Evolutionary conservation across 1,140 invertebrate genomes (phyloP).

Genomic region (Fopius arisanus): DNA sequence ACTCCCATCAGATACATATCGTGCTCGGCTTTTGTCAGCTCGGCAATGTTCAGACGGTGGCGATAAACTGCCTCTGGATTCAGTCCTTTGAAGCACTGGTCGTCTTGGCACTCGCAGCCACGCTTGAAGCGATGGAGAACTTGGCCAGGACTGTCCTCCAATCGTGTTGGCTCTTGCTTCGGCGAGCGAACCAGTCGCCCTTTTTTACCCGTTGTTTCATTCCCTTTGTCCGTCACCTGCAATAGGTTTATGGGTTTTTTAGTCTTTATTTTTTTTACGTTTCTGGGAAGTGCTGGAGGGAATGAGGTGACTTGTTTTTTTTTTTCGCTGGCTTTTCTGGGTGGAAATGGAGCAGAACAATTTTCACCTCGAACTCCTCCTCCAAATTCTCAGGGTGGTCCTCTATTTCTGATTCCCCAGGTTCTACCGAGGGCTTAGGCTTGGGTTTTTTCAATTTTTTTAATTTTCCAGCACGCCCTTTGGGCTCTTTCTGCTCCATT

Average conservation of each 20-base stretch:
- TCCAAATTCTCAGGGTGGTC: background rate
- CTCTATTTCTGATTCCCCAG: background rate
- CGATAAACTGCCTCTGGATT: conserved; percentile 78
- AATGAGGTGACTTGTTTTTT: too few relatives aligned
- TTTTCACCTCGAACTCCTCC: background rate
- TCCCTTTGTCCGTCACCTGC: conserved; percentile 2
- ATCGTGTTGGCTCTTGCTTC: conserved; percentile 63
- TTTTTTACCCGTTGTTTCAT: conserved; percentile 58
- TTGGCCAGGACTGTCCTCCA: conserved; percentile 69
- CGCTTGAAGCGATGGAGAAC: conserved; percentile 74
- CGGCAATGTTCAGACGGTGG: conserved; percentile 79
- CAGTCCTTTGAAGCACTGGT: conserved; percentile 76
- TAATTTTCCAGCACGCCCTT: background rate
- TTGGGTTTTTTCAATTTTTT: background rate
- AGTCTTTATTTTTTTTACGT: background rate
- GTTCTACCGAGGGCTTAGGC: background rate
- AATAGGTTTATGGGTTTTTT: background rate
- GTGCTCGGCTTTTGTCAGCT: conserved; percentile 77
- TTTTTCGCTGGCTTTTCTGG: too few relatives aligned
- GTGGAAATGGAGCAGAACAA: background rate
- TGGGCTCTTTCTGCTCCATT: background rate
- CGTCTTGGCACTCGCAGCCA: conserved; percentile 80
- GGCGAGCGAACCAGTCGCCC: conserved; percentile 60
- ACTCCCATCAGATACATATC: conserved; percentile 81
- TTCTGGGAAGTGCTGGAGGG: too few relatives aligned